Base-by-base conservation (phyloP, 2,113 vertebrate genomes). In the Ardeotis arabs region DNA sequence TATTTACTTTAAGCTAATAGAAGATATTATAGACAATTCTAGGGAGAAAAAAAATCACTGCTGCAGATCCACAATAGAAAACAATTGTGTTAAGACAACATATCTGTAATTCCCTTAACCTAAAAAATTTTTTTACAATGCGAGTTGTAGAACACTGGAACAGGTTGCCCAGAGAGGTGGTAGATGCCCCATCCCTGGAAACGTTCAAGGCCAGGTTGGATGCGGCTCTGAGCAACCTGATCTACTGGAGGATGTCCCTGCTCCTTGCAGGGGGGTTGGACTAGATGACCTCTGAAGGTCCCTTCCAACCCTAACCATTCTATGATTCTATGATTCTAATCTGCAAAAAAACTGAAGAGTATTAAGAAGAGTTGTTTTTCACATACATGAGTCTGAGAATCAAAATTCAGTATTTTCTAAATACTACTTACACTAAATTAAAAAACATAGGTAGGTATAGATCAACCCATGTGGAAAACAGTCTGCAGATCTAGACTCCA, bases 381-480 rank as follows among this genome's bases (percentile, higher is more conserved):
- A 79, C 14, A 52, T 4, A 44, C 1, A 0, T 9, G 24, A 72
- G 18, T 28, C 14, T 1, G 0, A 73, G 21, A 82, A 82, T 14
- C 10, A 59, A 84, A 94, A 87, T 35, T 39, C 15, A 3, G 12
- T 50, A 29, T 78, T 81, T 80, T 66, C 39, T 52, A 39, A 80
- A 66, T 66, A 69, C 3, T 82, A n/a, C 15, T 33, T 69, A 56
- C 1, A 50, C 21, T 29, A 58, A 76, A 70, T 59, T 86, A 13
- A 87, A 81, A 25, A 70, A 67, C n/a, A 73, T 4, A 29, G 13
- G 45, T 25, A 44, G 18, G 50, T 63, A 69, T 10, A 89, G 70
- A 80, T 47, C 22, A 90, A 14, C 4, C 16, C 5, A 1, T 50
- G 41, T n/a, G 12, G 28, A 58, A 88, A 86, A 77, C 1, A 23